Evolutionary conservation across 1,140 invertebrate genomes (phyloP).

Genomic region (Procambarus virginalis): DNA sequence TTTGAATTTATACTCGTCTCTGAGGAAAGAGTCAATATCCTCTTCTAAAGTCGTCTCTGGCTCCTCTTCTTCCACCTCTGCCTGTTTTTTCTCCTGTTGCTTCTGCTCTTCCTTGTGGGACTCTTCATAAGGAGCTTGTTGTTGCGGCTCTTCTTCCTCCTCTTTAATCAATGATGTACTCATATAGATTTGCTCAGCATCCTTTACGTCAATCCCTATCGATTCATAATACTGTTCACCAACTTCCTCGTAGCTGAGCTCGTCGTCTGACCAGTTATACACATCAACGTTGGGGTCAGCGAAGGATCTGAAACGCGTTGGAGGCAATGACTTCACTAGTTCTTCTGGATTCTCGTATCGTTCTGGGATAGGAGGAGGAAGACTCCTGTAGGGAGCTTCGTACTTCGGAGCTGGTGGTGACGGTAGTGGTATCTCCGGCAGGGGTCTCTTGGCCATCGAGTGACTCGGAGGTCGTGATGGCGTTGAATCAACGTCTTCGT

Average conservation of each 20-base stretch:
- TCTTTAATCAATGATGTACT: neutral
- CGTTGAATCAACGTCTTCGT: neutral
- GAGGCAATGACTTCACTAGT: neutral
- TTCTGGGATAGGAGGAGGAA: neutral
- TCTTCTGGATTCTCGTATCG: neutral
- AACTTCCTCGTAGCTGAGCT: neutral
- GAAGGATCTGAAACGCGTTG: neutral
- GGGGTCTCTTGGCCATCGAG: neutral
- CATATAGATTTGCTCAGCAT: neutral
- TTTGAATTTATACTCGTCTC: slow-evolving; percentile 22
- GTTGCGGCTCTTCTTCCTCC: neutral
- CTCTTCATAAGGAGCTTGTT: neutral
- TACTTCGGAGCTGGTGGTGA: neutral
- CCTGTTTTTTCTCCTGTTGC: neutral
- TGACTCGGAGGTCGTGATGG: neutral
- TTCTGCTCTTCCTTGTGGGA: neutral
- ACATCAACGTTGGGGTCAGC: neutral
- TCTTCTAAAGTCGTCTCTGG: neutral
- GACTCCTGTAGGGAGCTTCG: neutral
- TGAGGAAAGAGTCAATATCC: neutral
- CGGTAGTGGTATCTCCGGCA: no score
- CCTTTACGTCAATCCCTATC: neutral
- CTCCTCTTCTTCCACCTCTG: neutral
- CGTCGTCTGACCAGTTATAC: neutral
- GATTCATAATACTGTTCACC: neutral